A percentile compares a stretch with the other conserved stretches of the same genome.
phyloP scores from a whole-genome alignment of 2,113 vertebrate species.

The Brachypodius melanocephalos region DNA sequence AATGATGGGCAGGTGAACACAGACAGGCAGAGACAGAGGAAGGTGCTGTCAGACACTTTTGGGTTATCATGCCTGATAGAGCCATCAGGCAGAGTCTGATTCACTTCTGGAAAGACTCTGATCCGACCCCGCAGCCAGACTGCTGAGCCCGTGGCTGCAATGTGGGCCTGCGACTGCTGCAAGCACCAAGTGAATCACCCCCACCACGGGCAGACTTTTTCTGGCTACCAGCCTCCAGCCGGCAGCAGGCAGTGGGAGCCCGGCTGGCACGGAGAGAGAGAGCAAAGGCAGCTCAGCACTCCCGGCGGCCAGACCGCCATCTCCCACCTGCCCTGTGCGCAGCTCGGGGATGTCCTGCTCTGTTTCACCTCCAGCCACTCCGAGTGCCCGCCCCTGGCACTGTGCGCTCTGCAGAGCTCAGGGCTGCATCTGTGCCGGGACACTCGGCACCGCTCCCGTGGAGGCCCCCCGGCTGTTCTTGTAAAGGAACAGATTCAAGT shows the following conservation, averaged over 20 bases:
- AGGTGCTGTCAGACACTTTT: not conserved
- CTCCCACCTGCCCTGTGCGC: not conserved
- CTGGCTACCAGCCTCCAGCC: not conserved
- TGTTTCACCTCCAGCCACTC: not conserved
- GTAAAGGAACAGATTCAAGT: constrained; percentile 70
- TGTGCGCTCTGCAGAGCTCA: not conserved
- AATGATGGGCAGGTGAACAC: not conserved
- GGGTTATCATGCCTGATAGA: not conserved
- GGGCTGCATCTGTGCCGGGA: accelerated
- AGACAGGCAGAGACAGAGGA: not conserved
- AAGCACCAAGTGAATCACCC: not conserved
- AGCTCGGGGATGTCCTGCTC: not conserved
- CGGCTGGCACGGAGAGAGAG: accelerated
- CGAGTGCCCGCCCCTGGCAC: accelerated
- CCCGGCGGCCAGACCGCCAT: not conserved
- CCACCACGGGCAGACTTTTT: accelerated
- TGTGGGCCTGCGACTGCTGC: not conserved
- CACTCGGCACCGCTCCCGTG: not conserved
- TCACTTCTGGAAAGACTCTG: not conserved
- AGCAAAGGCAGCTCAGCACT: not conserved
- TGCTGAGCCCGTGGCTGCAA: not conserved
- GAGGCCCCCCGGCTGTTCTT: constrained; percentile 59
- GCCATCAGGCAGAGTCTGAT: not conserved
- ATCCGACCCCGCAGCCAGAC: not conserved
- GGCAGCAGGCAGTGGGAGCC: not conserved